phyloP scores from a whole-genome alignment of 1,140 invertebrate genomes.

The Proctacanthus coquilletti region DNA sequence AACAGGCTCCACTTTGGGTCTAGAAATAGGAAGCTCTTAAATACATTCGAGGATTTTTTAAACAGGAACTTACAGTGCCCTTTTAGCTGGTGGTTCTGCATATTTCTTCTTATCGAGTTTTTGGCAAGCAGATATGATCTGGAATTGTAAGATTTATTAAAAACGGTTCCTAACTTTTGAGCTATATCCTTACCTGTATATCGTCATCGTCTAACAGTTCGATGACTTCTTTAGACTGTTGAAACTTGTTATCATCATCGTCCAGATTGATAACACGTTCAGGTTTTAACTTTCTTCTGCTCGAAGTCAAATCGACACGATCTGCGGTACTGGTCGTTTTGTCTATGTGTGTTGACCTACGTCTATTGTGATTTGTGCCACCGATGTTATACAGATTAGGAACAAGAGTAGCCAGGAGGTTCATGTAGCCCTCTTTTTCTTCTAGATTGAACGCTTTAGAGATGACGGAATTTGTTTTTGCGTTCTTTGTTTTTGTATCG shows the following conservation, averaged over 20 bases:
- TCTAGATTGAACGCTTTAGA: neutral
- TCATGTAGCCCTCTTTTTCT: neutral
- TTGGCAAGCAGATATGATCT: neutral
- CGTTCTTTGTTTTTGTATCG: too few relatives aligned
- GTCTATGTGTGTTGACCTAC: too few relatives aligned
- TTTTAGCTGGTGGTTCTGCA: too few relatives aligned
- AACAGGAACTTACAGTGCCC: conserved; percentile 1
- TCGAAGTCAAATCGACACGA: too few relatives aligned
- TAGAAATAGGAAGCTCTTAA: neutral
- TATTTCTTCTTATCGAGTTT: neutral
- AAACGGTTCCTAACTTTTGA: neutral
- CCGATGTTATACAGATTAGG: neutral
- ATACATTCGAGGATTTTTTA: neutral
- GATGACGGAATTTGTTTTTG: too few relatives aligned
- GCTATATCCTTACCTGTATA: neutral
- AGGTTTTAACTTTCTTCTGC: too few relatives aligned
- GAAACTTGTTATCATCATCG: conserved; percentile 8
- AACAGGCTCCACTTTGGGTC: conserved; percentile 10
- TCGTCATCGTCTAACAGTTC: conserved; percentile 8
- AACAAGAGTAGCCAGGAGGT: neutral
- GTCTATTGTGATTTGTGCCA: too few relatives aligned
- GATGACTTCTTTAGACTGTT: conserved; percentile 7
- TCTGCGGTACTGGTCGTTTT: too few relatives aligned
- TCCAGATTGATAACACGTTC: too few relatives aligned
- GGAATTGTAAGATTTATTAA: neutral